Conservation (phyloP, 2,113 vertebrate genomes). For the Nerophis ophidion region DNA sequence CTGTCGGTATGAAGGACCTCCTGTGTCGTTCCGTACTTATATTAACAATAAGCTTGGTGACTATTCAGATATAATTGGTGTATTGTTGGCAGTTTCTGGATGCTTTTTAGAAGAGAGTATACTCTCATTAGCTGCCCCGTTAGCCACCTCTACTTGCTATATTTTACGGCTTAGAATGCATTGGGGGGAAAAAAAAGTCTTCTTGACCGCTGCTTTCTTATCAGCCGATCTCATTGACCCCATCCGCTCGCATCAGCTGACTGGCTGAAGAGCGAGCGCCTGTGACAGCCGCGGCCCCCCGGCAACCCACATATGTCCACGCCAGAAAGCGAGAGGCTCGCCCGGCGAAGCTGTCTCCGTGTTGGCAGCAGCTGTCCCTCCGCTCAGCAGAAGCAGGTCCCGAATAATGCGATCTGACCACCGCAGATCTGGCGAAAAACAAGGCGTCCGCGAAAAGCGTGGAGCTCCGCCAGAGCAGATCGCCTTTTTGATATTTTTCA, state of each 20-base stretch:
- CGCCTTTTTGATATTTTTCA: neutral
- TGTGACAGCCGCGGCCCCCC: conserved; percentile 68
- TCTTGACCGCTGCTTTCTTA: conserved; percentile 38
- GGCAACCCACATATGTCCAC: conserved; percentile 71
- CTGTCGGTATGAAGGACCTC: too few relatives aligned
- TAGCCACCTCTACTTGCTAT: too few relatives aligned
- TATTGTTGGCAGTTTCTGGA: too few relatives aligned
- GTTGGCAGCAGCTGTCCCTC: conserved; percentile 64
- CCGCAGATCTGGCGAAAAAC: conserved; percentile 44
- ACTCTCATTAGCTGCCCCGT: too few relatives aligned
- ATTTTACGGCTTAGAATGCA: too few relatives aligned
- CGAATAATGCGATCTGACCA: conserved; percentile 62
- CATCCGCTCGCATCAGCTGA: conserved; percentile 61
- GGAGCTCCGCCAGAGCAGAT: conserved; percentile 16
- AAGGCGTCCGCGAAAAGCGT: conserved; percentile 47
- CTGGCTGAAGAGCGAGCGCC: conserved; percentile 60
- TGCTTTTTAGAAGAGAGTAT: too few relatives aligned
- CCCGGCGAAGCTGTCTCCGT: conserved; percentile 59
- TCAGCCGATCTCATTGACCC: conserved; percentile 63
- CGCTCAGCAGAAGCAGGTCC: conserved; percentile 42
- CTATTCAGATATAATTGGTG: too few relatives aligned
- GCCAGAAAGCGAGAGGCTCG: conserved; percentile 60
- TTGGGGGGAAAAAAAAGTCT: too few relatives aligned
- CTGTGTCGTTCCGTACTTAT: too few relatives aligned
- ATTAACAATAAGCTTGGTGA: too few relatives aligned